Evolutionary conservation across 1,140 invertebrate genomes (phyloP), one percentile per base, ranked within the genome.

Genomic region (Brachionus calyciflorus): DNA sequence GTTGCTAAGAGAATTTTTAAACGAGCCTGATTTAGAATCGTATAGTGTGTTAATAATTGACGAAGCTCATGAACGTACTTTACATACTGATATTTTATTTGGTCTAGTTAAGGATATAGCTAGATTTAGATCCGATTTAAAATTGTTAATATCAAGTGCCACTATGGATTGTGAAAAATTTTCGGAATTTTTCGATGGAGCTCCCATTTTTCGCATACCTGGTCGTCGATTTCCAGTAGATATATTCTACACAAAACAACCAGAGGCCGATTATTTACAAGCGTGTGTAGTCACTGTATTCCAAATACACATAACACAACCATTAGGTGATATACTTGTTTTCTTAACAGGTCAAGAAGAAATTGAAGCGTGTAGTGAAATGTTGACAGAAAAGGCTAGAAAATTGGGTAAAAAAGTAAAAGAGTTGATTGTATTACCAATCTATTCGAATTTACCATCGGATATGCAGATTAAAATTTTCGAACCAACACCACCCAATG

Each of bases 1-100:
- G 81, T 84, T 99, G 51, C 90, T 99, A 57, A 87, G 96, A 82
- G 97, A 99, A 87, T 99, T 98, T 85, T 87, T 99, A 1, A 92
- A 92, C 76, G 96, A 99, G 85, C 96, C 96, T 0, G 95, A 98
- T 87, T 86, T 99, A 26, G 90, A 89, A 46, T 90, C 91, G 1
- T 98, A 97, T 79, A 95, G 92, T 87, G 95, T 98, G 0, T 93
- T 99, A 90, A 99, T 99, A 77, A 96, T 99, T 82, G 96, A 99
- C 83, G 97, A 99, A 88, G 97, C 97, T 80, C 97, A 99, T 85
- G 97, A 99, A 83, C 85, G 96, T 51, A 99, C 96, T 0, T 87
- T 99, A 5, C 96, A 99, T 80, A 99, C 96, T 3, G 97, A 99
- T 84, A 94, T 99, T 81, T 86, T 99, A 37, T 99, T 99, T 87